Base-by-base conservation (phyloP, 2,797 vertebrate genomes). In the Jordanella pulchra region DNA sequence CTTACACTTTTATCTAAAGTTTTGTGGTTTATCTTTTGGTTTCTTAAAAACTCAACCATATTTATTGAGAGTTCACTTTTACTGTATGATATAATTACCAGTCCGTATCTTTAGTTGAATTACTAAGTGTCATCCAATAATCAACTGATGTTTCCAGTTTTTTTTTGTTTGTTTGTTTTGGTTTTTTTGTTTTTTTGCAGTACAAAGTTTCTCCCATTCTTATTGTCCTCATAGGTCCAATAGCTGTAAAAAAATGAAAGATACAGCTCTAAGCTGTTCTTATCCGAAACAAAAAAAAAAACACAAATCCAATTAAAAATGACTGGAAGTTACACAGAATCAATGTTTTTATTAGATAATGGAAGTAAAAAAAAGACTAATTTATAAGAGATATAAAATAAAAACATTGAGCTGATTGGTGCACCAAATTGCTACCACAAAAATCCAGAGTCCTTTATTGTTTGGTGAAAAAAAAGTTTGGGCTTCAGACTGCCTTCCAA, bases 401-500 rank as follows among this genome's bases (percentile, higher is more conserved):
- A 28, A 42, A 25, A 61, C 23, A 53, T 35, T 61, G 17, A 42
- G 30, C 28, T 39, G 7, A 23, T 18, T 44, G 64, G 27, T 25
- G 65, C 48, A 64, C 48, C 47, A 45, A 45, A 28, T 39, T 39
- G 14, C 3, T 30, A 23, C 10, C 14, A 27, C 44, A 18, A 18
- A 67, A 70, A 61, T 51, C 50, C 4, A 18, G 55, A 21, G 1
- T 48, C 30, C 32, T 45, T 55, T 69, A 32, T 67, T 17, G 15
- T 28, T 50, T 42, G 23, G 60, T 65, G 65, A 50, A 27, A 50
- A 50, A 54, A 27, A 48, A 45, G 32, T 55, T 61, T 14, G 65
- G 50, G 55, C 53, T 54, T 65, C 68, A 71, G 35, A 44, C 58
- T 42, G 61, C 27, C 12, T 66, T 67, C 55, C 25, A 65, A 77